These are phyloP conservation scores for Microplitis deprimator DNA, from an alignment of 2,888 invertebrate species.

Conservation along the genomic window DNA sequence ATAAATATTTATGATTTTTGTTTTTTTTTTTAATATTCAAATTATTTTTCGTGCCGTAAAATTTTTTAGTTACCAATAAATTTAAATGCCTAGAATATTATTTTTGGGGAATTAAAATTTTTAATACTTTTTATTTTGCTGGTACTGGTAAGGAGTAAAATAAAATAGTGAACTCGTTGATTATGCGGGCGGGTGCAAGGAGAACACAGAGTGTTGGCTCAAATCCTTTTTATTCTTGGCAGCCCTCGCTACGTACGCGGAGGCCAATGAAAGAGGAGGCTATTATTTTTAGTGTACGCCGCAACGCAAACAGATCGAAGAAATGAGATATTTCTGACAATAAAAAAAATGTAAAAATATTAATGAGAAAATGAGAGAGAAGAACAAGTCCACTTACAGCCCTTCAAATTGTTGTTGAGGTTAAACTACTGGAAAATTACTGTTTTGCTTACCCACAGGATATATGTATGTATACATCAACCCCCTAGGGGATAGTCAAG, in stretches of 20 bases:
- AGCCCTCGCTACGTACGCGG: neutral
- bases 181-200: neutral
- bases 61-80: neutral
- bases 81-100: neutral
- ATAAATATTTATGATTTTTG: neutral
- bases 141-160: neutral
- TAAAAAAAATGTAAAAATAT: neutral
- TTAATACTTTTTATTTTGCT: neutral
- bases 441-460: slow-evolving; percentile 13
- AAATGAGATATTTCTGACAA: neutral
- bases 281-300: neutral
- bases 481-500: neutral
- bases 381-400: slow-evolving; percentile 7
- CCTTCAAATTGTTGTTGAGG: slow-evolving; percentile 7
- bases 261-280: slow-evolving; percentile 1
- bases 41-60: neutral
- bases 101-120: neutral
- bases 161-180: neutral
- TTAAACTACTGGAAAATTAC: slow-evolving; percentile 16
- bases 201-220: neutral
- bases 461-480: neutral
- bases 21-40: neutral
- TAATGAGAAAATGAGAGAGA: slow-evolving; percentile 4
- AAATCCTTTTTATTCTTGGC: slow-evolving; percentile 1
- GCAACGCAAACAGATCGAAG: neutral